Evolutionary conservation across 2,113 vertebrate species (phyloP).

Genomic region (Stigmatopora nigra): DNA sequence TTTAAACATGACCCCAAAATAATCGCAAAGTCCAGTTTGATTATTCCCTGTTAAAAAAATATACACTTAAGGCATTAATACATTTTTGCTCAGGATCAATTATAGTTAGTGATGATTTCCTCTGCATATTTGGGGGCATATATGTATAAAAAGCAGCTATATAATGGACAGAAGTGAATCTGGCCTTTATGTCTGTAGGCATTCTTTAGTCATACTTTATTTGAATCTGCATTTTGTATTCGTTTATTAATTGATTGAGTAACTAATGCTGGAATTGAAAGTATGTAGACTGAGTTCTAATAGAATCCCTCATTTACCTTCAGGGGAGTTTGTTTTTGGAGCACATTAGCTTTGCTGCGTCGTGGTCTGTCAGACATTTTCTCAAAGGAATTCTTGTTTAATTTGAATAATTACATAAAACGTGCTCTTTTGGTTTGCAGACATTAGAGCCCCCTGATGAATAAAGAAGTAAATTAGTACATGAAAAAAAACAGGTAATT

Average conservation of each 20-base stretch:
- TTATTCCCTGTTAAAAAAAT: slow-evolving; percentile 4
- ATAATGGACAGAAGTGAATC: slow-evolving; percentile 32
- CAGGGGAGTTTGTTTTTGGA: slow-evolving; percentile 57
- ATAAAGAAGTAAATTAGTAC: slow-evolving; percentile 69
- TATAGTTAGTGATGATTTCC: slow-evolving; percentile 11
- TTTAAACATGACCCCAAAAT: slow-evolving; percentile 80
- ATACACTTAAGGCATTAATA: slow-evolving; percentile 26
- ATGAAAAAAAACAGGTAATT: slow-evolving; percentile 76
- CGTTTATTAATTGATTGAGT: slow-evolving; percentile 35
- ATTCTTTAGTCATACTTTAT: slow-evolving; percentile 23
- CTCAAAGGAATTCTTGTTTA: slow-evolving; percentile 61
- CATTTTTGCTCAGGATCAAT: slow-evolving; percentile 21
- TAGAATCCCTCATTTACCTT: slow-evolving; percentile 47
- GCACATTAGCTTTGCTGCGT: slow-evolving; percentile 44
- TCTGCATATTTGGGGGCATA: neutral
- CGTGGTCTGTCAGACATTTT: slow-evolving; percentile 44
- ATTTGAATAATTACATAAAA: slow-evolving; percentile 63
- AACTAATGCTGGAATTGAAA: slow-evolving; percentile 30
- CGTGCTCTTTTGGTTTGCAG: slow-evolving; percentile 59
- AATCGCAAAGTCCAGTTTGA: slow-evolving; percentile 57
- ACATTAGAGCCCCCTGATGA: slow-evolving; percentile 65
- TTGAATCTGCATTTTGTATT: slow-evolving; percentile 12
- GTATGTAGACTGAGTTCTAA: slow-evolving; percentile 48
- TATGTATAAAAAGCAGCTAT: slow-evolving; percentile 19
- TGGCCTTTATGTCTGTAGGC: slow-evolving; percentile 24